These are phyloP conservation scores for Latheticus oryzae DNA, from an alignment of 2,888 invertebrate species.

Conservation along the genomic window DNA sequence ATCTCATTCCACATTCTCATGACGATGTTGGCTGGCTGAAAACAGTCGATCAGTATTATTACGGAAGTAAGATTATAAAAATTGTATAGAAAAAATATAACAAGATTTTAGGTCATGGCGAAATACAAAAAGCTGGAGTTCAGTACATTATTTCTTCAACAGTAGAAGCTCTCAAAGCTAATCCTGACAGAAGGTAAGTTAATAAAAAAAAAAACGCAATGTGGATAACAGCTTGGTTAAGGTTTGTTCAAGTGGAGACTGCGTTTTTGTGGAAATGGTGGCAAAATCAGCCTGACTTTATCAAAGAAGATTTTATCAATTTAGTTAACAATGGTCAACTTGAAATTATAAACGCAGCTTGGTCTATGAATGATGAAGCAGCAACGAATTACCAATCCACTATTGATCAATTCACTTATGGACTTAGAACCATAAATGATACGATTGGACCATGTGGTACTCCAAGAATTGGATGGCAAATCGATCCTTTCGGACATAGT, in stretches of 20 bases:
- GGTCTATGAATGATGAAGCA: constrained; percentile 89
- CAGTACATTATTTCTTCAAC: constrained; percentile 82
- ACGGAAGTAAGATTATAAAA: constrained; percentile 31
- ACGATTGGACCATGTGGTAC: constrained; percentile 79
- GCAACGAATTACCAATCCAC: constrained; percentile 77
- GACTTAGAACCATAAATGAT: constrained; percentile 69
- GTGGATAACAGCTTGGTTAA: too few relatives aligned
- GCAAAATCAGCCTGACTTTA: constrained; percentile 73
- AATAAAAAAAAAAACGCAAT: too few relatives aligned
- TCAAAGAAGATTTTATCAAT: constrained; percentile 72
- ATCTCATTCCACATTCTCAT: constrained; percentile 89
- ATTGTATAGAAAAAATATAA: too few relatives aligned
- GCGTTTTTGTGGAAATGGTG: constrained; percentile 89
- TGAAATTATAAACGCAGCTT: constrained; percentile 82
- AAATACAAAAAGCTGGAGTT: constrained; percentile 69
- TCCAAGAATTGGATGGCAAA: constrained; percentile 84
- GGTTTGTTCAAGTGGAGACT: constrained; percentile 90
- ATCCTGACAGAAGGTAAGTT: constrained; percentile 67
- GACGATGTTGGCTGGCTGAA: constrained; percentile 93
- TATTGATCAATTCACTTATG: constrained; percentile 80
- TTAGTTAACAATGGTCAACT: constrained; percentile 80
- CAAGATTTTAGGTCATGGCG: constrained; percentile 55
- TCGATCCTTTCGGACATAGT: constrained; percentile 89
- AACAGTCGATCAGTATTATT: constrained; percentile 57
- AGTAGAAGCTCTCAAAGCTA: constrained; percentile 69